Conservation (phyloP, 23 tunicate genomes). For the Oikopleura vanhoeffeni region DNA sequence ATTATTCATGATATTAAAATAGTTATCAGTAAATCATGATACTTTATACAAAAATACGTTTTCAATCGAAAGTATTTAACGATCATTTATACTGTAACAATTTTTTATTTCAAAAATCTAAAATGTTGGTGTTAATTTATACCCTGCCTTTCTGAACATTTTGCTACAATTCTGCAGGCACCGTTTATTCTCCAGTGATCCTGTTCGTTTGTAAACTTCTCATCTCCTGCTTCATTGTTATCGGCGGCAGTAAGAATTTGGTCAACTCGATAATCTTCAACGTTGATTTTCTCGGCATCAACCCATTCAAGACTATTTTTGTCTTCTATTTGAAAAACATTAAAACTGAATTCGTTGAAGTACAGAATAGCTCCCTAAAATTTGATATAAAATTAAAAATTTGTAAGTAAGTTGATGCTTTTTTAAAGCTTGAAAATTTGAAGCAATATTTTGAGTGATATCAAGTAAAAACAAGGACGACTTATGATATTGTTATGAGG, state of each 20-base stretch:
- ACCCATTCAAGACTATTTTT: background rate
- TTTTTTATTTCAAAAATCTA: background rate
- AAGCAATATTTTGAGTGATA: too few relatives aligned
- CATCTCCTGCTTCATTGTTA: background rate
- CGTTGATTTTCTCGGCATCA: background rate
- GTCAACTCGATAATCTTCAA: background rate
- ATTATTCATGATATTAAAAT: too few relatives aligned
- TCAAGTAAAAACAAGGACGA: too few relatives aligned
- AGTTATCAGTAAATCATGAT: too few relatives aligned
- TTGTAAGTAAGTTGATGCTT: too few relatives aligned
- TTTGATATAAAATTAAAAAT: too few relatives aligned
- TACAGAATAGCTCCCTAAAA: background rate
- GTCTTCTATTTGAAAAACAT: background rate
- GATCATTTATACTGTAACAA: too few relatives aligned
- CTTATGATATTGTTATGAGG: too few relatives aligned
- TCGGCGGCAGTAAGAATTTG: background rate
- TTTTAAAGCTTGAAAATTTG: too few relatives aligned
- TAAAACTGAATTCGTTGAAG: background rate
- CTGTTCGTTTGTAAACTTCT: background rate
- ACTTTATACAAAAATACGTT: too few relatives aligned
- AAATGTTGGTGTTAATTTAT: background rate
- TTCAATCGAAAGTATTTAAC: too few relatives aligned
- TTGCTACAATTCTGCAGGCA: background rate
- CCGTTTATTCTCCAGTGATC: background rate
- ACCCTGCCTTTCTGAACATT: background rate